Percentiles rank a stretch among this genome's conserved stretches.
phyloP scores from a whole-genome alignment of 2,888 invertebrate genomes.

The Hypolimnas misippus region DNA sequence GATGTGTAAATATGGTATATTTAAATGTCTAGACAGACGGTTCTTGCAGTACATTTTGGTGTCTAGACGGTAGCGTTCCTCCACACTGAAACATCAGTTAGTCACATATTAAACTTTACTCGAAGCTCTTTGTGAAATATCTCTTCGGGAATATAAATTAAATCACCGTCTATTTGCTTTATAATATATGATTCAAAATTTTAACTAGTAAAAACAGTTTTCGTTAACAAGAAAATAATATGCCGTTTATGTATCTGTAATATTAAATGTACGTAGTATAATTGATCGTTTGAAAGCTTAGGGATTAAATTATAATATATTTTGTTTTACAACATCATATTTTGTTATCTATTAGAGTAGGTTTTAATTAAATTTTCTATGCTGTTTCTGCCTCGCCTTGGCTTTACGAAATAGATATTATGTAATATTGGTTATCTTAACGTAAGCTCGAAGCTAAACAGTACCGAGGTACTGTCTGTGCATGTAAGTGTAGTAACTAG shows the following conservation, averaged over 20 bases:
- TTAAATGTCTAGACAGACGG: conserved; percentile 41
- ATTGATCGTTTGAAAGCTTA: no score
- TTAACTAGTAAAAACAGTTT: no score
- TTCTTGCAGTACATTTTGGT: conserved; percentile 22
- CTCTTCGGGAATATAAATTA: neutral
- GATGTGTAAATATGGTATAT: conserved; percentile 38
- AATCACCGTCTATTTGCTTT: neutral
- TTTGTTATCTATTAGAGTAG: neutral
- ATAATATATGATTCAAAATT: neutral
- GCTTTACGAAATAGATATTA: neutral
- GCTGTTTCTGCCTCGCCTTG: neutral
- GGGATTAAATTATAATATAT: no score
- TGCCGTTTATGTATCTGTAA: no score
- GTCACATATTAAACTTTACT: conserved; percentile 7
- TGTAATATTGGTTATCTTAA: neutral
- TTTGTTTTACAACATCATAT: no score
- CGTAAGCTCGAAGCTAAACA: neutral
- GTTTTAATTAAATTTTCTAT: neutral
- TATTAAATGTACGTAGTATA: no score
- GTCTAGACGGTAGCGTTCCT: conserved; percentile 30
- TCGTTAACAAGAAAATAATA: no score
- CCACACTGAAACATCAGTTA: conserved; percentile 17
- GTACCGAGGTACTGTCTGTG: neutral
- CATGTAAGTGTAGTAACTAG: conserved; percentile 11
- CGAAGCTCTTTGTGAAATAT: neutral